These are phyloP conservation scores for Recurvirostra avosetta DNA, from an alignment of 2,113 vertebrate species.

Conservation along the genomic window DNA sequence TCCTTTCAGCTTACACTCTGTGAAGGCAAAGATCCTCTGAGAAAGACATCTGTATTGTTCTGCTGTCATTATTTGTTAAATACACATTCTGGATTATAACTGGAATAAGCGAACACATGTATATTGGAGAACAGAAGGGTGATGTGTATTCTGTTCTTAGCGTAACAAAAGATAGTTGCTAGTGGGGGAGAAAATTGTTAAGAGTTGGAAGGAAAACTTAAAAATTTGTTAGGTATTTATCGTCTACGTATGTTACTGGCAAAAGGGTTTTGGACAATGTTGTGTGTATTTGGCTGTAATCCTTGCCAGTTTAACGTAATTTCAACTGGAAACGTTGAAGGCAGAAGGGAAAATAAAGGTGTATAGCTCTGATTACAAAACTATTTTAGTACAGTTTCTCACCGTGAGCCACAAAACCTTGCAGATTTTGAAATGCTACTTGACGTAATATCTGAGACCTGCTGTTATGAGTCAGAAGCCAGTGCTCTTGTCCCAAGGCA, in stretches of 20 bases:
- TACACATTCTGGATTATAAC: accelerated
- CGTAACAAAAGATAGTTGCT: background rate
- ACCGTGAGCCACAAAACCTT: background rate
- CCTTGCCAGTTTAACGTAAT: background rate
- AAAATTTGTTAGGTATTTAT: background rate
- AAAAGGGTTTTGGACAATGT: background rate
- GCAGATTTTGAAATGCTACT: background rate
- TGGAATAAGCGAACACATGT: background rate
- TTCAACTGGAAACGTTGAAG: background rate
- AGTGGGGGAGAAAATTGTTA: background rate
- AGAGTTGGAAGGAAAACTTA: background rate
- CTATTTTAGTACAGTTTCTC: background rate
- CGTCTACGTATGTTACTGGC: background rate
- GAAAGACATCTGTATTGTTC: background rate
- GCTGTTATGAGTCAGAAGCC: background rate
- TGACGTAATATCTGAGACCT: background rate
- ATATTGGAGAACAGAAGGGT: background rate
- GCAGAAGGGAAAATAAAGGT: background rate
- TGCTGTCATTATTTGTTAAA: background rate
- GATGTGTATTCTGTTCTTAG: background rate
- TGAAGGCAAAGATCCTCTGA: background rate
- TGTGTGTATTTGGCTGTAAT: background rate
- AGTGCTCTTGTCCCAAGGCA: background rate
- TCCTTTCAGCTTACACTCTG: background rate
- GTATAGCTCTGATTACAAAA: background rate